These are phyloP conservation scores for Diaperis boleti DNA, from an alignment of 2,888 invertebrate species.

Conservation along the genomic window DNA sequence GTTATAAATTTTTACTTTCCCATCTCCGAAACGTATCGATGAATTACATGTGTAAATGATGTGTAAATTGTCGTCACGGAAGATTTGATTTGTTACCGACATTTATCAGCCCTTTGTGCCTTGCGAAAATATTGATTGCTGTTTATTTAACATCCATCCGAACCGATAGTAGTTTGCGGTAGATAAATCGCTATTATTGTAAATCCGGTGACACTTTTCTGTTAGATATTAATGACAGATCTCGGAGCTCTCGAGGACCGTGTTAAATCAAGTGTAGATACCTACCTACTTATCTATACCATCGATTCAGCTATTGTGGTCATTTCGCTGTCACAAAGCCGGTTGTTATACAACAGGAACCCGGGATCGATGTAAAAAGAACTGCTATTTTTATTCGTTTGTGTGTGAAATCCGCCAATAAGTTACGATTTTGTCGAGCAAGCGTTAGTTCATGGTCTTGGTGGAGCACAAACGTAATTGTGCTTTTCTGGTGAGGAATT, in stretches of 20 bases:
- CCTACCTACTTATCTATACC: not conserved
- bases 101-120: slow-evolving; percentile 51
- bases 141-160: slow-evolving; percentile 34
- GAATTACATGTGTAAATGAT: slow-evolving; percentile 54
- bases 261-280: slow-evolving; percentile 6
- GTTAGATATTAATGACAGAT: slow-evolving; percentile 42
- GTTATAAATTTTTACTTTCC: not conserved
- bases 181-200: slow-evolving; percentile 47
- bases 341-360: too few relatives aligned
- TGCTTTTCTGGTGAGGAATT: too few relatives aligned
- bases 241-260: slow-evolving; percentile 25
- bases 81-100: slow-evolving; percentile 53
- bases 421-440: slow-evolving; percentile 3
- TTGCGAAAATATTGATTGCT: slow-evolving; percentile 50
- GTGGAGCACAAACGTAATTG: too few relatives aligned
- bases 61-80: slow-evolving; percentile 55
- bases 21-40: slow-evolving; percentile 8
- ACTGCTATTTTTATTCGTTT: too few relatives aligned
- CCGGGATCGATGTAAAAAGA: too few relatives aligned
- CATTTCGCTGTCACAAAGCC: too few relatives aligned
- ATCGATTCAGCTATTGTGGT: not conserved
- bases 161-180: slow-evolving; percentile 44
- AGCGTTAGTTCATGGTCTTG: too few relatives aligned
- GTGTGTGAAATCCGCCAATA: not conserved
- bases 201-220: slow-evolving; percentile 39